Conservation (phyloP, 1,140 invertebrate genomes). For the Scaptomyza hsui region DNA sequence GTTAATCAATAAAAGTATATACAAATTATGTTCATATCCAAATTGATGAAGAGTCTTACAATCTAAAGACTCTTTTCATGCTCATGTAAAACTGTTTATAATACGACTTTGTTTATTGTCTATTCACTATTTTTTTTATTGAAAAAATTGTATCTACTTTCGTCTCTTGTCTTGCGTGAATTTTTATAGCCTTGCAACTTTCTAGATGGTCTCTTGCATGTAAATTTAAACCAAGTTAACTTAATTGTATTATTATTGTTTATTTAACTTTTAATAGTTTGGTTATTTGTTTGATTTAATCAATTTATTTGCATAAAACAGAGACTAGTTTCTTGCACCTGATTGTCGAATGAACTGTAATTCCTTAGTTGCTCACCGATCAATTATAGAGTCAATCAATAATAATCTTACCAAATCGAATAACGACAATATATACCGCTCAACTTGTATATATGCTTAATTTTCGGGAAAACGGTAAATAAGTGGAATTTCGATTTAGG, state of each 20-base stretch:
- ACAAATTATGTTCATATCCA: too few species aligned
- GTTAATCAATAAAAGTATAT: neutral
- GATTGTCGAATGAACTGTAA: constrained; percentile 73
- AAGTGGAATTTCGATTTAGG: neutral
- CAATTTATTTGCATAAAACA: constrained; percentile 60
- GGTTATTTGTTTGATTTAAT: constrained; percentile 15
- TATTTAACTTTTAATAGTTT: constrained; percentile 5
- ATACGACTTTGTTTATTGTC: constrained; percentile 10
- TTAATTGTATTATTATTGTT: constrained; percentile 27
- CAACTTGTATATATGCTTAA: constrained; percentile 3
- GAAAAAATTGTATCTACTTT: constrained; percentile 39
- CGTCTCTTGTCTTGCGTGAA: constrained; percentile 72
- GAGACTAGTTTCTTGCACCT: constrained; percentile 68
- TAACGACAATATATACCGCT: constrained; percentile 5
- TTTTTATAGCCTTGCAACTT: constrained; percentile 66
- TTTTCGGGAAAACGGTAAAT: constrained; percentile 2
- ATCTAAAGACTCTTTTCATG: neutral
- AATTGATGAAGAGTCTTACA: neutral
- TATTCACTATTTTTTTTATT: constrained; percentile 23
- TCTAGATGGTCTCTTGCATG: constrained; percentile 78
- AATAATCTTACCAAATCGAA: constrained; percentile 26
- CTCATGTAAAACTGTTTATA: neutral
- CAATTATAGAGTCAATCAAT: constrained; percentile 37
- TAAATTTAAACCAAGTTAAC: constrained; percentile 36
- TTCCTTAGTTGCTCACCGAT: constrained; percentile 65